Evolutionary conservation across 2,888 invertebrate species (phyloP).

Genomic region (Arge pagana): DNA sequence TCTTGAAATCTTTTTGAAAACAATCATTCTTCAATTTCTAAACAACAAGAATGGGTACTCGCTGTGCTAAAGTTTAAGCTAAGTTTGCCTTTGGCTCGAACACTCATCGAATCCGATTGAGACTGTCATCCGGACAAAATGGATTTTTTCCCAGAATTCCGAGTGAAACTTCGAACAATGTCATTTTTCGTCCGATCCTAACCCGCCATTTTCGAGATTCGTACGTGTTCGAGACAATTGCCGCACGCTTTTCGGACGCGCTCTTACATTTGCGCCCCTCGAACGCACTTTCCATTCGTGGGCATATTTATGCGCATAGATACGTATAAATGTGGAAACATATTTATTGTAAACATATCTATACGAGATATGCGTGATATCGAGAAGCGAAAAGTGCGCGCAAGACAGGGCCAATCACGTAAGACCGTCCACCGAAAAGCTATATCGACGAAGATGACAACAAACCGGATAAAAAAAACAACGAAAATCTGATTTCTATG

Average conservation of each 20-base stretch:
- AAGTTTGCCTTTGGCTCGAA: constrained; percentile 55
- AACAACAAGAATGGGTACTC: constrained; percentile 51
- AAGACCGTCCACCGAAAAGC: constrained; percentile 50
- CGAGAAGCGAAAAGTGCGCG: constrained; percentile 38
- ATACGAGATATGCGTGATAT: neutral
- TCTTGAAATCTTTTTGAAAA: too few species aligned
- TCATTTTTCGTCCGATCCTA: neutral
- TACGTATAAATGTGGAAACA: too few species aligned
- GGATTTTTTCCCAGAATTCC: too few species aligned
- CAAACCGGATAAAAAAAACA: too few species aligned
- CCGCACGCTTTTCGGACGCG: constrained; percentile 47
- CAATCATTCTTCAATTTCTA: too few species aligned
- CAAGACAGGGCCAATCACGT: constrained; percentile 51
- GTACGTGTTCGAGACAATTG: constrained; percentile 46
- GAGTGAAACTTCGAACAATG: too few species aligned
- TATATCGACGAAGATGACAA: too few species aligned
- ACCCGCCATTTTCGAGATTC: neutral
- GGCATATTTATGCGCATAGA: too few species aligned
- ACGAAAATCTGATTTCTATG: too few species aligned
- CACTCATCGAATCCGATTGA: constrained; percentile 37
- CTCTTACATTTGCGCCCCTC: constrained; percentile 57
- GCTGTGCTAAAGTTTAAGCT: constrained; percentile 48
- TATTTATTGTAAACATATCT: neutral
- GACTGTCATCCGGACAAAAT: too few species aligned
- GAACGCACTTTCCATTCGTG: constrained; percentile 43